A percentile compares a stretch with the other conserved stretches of the same genome.
Conservation (phyloP, 2,113 vertebrate species). For the Brachypteracias leptosomus region DNA sequence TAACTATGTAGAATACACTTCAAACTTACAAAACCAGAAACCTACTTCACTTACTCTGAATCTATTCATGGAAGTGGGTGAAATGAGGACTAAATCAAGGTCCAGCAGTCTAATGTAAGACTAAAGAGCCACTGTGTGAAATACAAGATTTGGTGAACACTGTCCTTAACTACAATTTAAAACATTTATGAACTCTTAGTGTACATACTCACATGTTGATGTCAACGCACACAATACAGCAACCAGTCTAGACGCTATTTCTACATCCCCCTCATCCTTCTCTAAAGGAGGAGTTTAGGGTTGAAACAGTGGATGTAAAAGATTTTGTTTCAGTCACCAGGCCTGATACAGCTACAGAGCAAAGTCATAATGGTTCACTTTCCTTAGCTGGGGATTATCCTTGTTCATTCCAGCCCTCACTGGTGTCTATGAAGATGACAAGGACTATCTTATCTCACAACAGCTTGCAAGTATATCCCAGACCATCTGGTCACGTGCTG, state of each 20-base stretch:
- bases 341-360: background rate
- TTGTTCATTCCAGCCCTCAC: background rate
- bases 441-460: background rate
- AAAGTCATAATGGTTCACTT: background rate
- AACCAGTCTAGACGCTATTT: background rate
- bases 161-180: background rate
- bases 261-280: background rate
- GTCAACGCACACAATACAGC: too few relatives aligned
- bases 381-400: background rate
- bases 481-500: background rate
- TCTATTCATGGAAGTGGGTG: background rate
- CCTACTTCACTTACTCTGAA: background rate
- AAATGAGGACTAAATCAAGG: background rate
- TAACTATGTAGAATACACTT: background rate
- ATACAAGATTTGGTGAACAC: background rate
- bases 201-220: background rate
- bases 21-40: background rate
- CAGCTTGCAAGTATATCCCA: background rate
- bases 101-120: background rate
- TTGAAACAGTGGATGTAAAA: background rate
- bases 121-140: background rate
- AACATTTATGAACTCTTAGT: background rate
- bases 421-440: background rate
- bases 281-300: background rate
- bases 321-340: background rate